Evolutionary conservation across 2,888 invertebrate genomes (phyloP).

Genomic region (Cremastobaeus sp.): DNA sequence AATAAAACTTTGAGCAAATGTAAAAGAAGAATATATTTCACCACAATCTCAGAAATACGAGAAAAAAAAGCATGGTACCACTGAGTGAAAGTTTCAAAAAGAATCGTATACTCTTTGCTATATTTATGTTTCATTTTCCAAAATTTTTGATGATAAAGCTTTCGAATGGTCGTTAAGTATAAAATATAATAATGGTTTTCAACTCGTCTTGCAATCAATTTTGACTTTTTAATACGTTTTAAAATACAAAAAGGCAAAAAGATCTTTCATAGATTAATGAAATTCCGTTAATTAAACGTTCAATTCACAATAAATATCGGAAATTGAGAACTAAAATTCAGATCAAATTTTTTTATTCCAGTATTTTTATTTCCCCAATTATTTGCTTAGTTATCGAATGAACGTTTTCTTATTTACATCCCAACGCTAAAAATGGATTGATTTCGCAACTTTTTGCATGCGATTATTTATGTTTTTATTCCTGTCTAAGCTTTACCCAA

Average conservation of each 20-base stretch:
- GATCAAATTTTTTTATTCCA: too few relatives aligned
- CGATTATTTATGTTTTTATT: conserved; percentile 24
- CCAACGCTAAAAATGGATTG: too few relatives aligned
- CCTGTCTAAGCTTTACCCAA: conserved; percentile 10
- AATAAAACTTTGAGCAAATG: not conserved
- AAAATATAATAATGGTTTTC: conserved; percentile 12
- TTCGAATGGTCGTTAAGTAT: conserved; percentile 14
- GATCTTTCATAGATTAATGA: not conserved
- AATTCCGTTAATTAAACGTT: not conserved
- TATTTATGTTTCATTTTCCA: conserved; percentile 19
- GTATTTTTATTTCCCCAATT: too few relatives aligned
- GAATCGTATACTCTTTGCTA: too few relatives aligned
- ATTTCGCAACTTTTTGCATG: conserved; percentile 43
- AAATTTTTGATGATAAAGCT: too few relatives aligned
- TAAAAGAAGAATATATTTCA: conserved; percentile 17
- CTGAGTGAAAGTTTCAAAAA: conserved; percentile 17
- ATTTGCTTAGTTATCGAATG: too few relatives aligned
- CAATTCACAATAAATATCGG: too few relatives aligned
- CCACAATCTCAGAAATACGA: not conserved
- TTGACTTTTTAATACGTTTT: conserved; percentile 34
- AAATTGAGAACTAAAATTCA: too few relatives aligned
- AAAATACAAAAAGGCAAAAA: not conserved
- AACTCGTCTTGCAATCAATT: conserved; percentile 38
- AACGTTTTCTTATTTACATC: too few relatives aligned
- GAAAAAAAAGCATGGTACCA: conserved; percentile 5